Conservation (phyloP, 2,888 invertebrate species). For the Ernsta delagoae region DNA sequence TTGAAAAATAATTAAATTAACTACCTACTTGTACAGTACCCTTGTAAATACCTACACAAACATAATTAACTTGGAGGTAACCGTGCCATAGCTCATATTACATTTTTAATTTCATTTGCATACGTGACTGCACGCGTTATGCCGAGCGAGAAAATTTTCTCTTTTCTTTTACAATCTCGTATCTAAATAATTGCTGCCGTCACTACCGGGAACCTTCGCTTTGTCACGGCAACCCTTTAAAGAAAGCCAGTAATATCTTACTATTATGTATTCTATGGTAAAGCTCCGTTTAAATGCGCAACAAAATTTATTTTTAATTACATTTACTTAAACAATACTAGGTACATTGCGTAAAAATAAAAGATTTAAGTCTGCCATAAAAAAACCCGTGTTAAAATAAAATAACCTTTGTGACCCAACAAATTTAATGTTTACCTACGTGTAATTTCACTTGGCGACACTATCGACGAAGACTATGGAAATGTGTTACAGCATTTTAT, state of each 20-base stretch:
- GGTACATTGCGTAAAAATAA: too few species aligned
- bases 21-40: too few species aligned
- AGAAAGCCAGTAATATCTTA: too few species aligned
- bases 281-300: slow-evolving; percentile 9
- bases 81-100: not conserved
- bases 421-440: slow-evolving; percentile 35
- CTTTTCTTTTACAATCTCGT: slow-evolving; percentile 7
- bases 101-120: slow-evolving; percentile 9
- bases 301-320: slow-evolving; percentile 15
- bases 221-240: not conserved
- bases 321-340: too few species aligned
- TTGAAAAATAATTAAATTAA: too few species aligned
- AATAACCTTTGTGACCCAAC: slow-evolving; percentile 19
- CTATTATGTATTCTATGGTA: too few species aligned
- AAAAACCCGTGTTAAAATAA: not conserved
- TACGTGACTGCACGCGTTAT: slow-evolving; percentile 4
- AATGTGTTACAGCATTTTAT: slow-evolving; percentile 41
- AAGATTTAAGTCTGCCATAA: not conserved
- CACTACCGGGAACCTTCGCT: not conserved
- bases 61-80: not conserved
- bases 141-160: not conserved
- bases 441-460: slow-evolving; percentile 42
- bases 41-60: not conserved
- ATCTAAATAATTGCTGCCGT: too few species aligned
- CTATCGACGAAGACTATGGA: slow-evolving; percentile 29